phyloP scores from a whole-genome alignment of 2,888 invertebrate genomes.

The Drosophila gaucha region DNA sequence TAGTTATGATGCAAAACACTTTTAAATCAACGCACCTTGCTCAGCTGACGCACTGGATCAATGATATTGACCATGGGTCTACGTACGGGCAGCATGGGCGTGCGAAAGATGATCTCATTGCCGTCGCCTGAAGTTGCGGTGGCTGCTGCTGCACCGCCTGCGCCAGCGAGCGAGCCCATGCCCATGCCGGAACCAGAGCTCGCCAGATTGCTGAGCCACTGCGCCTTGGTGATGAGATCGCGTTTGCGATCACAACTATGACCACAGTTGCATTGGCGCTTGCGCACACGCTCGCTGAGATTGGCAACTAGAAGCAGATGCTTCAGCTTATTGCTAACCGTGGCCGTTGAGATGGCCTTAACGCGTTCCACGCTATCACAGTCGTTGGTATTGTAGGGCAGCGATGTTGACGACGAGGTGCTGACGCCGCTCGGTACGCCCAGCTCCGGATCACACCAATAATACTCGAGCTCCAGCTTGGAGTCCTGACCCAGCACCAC shows the following conservation, averaged over 20 bases:
- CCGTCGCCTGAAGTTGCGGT: slow-evolving; percentile 18
- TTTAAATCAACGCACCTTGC: slow-evolving; percentile 77
- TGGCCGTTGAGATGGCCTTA: slow-evolving; percentile 68
- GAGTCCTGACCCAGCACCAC: slow-evolving; percentile 91
- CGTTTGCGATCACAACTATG: slow-evolving; percentile 83
- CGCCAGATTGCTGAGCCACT: slow-evolving; percentile 39
- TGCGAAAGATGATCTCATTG: slow-evolving; percentile 53
- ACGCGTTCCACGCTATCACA: slow-evolving; percentile 77
- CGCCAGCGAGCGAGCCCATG: slow-evolving; percentile 1
- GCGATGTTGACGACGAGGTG: slow-evolving; percentile 42
- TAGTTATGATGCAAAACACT: no score
- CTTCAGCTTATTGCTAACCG: slow-evolving; percentile 82
- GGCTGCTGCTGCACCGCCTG: background rate
- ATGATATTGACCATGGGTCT: slow-evolving; percentile 75
- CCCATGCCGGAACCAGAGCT: no score
- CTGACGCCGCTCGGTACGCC: slow-evolving; percentile 15
- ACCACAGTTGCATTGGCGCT: slow-evolving; percentile 83
- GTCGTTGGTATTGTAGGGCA: slow-evolving; percentile 78
- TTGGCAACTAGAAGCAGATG: slow-evolving; percentile 84
- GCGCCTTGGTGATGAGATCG: slow-evolving; percentile 59
- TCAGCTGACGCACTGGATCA: slow-evolving; percentile 79
- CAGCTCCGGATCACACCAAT: slow-evolving; percentile 88
- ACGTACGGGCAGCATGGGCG: slow-evolving; percentile 76
- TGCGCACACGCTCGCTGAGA: slow-evolving; percentile 83
- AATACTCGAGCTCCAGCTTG: slow-evolving; percentile 91